These are phyloP conservation scores for Morbakka virulenta DNA, from an alignment of 30 jellyfish, hydroid and myxozoan species.

Conservation along the genomic window DNA sequence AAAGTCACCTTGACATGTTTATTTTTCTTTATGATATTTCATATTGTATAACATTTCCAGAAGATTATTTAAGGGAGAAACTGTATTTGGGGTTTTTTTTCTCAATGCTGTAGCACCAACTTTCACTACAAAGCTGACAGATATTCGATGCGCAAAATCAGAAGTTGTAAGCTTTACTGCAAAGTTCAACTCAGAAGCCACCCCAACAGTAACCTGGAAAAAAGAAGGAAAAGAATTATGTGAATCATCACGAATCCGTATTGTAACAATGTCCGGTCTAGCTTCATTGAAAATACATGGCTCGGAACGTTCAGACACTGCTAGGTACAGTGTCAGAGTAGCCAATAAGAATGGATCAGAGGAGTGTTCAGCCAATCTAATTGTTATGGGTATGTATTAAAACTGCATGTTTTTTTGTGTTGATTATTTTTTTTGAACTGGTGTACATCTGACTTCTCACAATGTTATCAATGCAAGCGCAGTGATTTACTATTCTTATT, in stretches of 20 bases:
- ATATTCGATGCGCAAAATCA: conserved; percentile 42
- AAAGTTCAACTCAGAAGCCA: conserved; percentile 42
- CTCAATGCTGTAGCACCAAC: conserved; percentile 45
- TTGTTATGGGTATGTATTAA: conserved; percentile 67
- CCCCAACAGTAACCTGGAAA: conserved; percentile 79
- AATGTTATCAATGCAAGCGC: too few relatives aligned
- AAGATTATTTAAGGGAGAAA: too few relatives aligned
- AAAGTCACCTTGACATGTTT: too few relatives aligned
- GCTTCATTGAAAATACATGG: conserved; percentile 43
- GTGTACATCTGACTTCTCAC: neutral
- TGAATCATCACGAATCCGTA: conserved; percentile 30
- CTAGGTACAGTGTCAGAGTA: conserved; percentile 80
- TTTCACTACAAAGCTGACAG: conserved; percentile 33
- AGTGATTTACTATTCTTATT: too few relatives aligned
- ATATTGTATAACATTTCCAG: too few relatives aligned
- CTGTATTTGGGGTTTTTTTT: neutral
- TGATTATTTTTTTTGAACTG: neutral
- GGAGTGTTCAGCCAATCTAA: conserved; percentile 83
- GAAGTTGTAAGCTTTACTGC: conserved; percentile 44
- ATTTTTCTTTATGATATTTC: too few relatives aligned
- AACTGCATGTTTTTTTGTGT: neutral
- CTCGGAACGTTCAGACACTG: conserved; percentile 74
- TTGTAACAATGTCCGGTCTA: conserved; percentile 39
- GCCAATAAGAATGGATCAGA: conserved; percentile 91
- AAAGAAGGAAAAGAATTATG: conserved; percentile 72